Conservation (phyloP, 2,888 invertebrate genomes). For the Acleris laterana region DNA sequence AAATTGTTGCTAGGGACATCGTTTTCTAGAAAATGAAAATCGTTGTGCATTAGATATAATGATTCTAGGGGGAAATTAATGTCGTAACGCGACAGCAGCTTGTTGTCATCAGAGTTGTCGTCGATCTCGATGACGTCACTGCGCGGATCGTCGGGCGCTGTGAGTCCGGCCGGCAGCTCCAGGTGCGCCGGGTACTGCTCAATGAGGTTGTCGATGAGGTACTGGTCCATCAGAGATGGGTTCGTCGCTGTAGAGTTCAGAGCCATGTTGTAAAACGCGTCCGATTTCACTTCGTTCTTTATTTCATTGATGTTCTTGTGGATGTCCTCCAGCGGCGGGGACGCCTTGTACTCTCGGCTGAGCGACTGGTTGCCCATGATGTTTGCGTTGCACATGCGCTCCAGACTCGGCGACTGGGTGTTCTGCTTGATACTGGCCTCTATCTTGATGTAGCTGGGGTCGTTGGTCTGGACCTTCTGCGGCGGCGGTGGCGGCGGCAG, state of each 20-base stretch:
- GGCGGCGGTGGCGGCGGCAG: constrained; percentile 70
- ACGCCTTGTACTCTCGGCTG: constrained; percentile 73
- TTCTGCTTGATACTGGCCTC: constrained; percentile 78
- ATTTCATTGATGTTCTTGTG: constrained; percentile 76
- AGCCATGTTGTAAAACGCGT: constrained; percentile 68
- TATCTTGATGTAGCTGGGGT: constrained; percentile 78
- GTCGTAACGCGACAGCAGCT: constrained; percentile 70
- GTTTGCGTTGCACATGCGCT: constrained; percentile 75
- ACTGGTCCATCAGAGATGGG: constrained; percentile 71
- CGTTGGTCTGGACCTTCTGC: constrained; percentile 69
- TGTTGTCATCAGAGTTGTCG: constrained; percentile 78
- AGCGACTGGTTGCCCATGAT: constrained; percentile 64
- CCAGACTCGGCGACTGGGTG: constrained; percentile 75
- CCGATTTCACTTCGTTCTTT: constrained; percentile 78
- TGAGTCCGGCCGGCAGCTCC: constrained; percentile 66
- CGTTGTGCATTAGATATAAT: constrained; percentile 74
- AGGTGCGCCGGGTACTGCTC: constrained; percentile 71
- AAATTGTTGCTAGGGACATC: constrained; percentile 61
- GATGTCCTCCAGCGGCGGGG: constrained; percentile 75
- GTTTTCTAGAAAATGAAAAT: constrained; percentile 75
- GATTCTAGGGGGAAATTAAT: constrained; percentile 76
- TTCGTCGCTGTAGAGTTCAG: constrained; percentile 60
- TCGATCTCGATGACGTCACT: constrained; percentile 79
- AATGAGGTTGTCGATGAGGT: constrained; percentile 73
- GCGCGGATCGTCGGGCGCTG: constrained; percentile 63